Base-by-base conservation (phyloP, 1,140 invertebrate species). In the Drosophila novamexicana region DNA sequence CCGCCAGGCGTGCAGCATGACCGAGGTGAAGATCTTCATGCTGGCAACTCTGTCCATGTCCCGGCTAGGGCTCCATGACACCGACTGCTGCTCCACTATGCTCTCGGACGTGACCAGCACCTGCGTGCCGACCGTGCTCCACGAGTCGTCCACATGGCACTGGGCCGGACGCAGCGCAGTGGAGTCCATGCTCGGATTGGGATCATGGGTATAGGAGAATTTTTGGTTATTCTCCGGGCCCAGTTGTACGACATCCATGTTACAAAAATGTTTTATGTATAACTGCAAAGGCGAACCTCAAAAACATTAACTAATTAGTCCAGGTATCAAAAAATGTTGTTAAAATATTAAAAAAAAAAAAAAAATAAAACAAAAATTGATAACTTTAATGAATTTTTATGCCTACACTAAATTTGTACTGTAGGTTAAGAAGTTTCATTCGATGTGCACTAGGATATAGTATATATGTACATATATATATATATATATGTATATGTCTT, bases 1-100 rank as follows among this genome's bases (percentile, higher is more conserved):
- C 0, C 91, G 84, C 91, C 91, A 92, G 6, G 77, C 71, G 34
- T 81, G 57, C 18, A 92, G 40, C 77, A 92, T 78, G 10, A 91
- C 54, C 10, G 61, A 68, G 2, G 81, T 71, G 7, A 92, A 81
- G 14, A 90, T 53, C 44, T 45, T 86, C 67, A 90, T 71, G 32
- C 76, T 73, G 36, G 78, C 49, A 7, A 47, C 12, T 2, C 40
- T 16, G 18, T 40, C 22, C 0, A 4, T 8, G 0, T 39, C 54
- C 9, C 14, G 34, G 18, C 12, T 29, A 0, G 8, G 8, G 4
- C 8, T 36, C 54, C 34, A 42, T 5, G 39, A 1, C 1, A 7
- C 14, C 7, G 29, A 29, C 12, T 37, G 45, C 5, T 54, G 22
- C 12, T 72, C 39, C 10, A 50, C 45, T 0, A n/a, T 12, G 42